These are phyloP conservation scores for Cotesia typhae DNA, from an alignment of 1,140 invertebrate species.

Conservation along the genomic window DNA sequence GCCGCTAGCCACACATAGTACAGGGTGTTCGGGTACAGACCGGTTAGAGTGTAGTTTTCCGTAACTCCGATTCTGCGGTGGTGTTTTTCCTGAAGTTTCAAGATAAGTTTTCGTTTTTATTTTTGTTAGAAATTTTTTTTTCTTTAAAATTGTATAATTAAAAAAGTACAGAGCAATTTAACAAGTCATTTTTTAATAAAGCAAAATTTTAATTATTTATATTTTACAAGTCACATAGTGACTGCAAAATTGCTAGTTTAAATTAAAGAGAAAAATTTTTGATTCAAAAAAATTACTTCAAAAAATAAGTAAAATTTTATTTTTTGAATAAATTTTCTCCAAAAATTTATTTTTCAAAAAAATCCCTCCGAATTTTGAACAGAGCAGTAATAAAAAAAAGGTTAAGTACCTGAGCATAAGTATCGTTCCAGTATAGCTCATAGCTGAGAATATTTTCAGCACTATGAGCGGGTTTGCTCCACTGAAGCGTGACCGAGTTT, in stretches of 20 bases:
- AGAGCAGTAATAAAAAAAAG: background rate
- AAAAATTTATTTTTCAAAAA: no score
- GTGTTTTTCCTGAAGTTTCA: conserved; percentile 67
- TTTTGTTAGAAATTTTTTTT: conserved; percentile 2
- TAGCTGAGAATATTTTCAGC: conserved; percentile 93
- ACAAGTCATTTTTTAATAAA: no score
- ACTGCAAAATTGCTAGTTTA: no score
- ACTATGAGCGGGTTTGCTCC: conserved; percentile 89
- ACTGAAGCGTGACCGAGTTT: conserved; percentile 85
- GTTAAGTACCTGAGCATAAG: conserved; percentile 81
- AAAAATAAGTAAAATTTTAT: no score
- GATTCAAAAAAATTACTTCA: no score
- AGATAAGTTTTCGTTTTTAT: background rate
- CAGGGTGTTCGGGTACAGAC: conserved; percentile 92
- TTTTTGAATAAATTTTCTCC: no score
- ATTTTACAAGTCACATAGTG: no score
- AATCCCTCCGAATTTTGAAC: no score
- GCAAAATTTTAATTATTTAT: no score
- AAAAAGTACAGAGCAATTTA: no score
- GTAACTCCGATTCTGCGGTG: conserved; percentile 80
- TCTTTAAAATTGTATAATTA: no score
- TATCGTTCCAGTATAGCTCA: conserved; percentile 97
- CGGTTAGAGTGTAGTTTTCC: conserved; percentile 85
- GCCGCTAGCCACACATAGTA: conserved; percentile 97
- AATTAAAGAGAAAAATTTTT: no score